phyloP scores from a whole-genome alignment of 2,797 vertebrate genomes.

The Falco biarmicus region DNA sequence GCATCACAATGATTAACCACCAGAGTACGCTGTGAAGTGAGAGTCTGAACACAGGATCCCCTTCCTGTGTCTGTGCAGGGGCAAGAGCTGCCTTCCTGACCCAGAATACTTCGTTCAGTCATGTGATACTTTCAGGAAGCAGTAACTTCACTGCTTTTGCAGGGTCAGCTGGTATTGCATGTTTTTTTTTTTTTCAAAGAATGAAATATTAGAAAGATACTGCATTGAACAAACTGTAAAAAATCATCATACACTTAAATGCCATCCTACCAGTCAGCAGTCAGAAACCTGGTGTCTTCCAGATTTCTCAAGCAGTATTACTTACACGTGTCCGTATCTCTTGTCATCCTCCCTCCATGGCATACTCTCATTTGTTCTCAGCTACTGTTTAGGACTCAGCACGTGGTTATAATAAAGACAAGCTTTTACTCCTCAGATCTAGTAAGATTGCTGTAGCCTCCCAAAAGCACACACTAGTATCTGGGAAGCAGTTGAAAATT shows the following conservation, averaged over 20 bases:
- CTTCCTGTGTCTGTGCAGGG: not conserved
- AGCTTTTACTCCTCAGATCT: not conserved
- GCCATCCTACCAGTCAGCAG: not conserved
- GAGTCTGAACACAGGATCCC: not conserved
- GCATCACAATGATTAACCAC: not conserved
- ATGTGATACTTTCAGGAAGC: not conserved
- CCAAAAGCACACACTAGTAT: not conserved
- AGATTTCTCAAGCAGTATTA: not conserved
- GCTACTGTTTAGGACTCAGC: not conserved
- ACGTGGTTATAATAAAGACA: not conserved
- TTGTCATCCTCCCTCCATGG: not conserved
- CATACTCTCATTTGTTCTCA: not conserved
- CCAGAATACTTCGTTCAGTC: not conserved
- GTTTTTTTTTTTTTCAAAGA: not conserved
- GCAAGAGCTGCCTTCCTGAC: not conserved
- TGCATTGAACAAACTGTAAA: not conserved
- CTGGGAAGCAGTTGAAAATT: not conserved
- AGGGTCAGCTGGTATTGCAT: not conserved
- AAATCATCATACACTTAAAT: not conserved
- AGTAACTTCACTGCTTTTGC: not conserved
- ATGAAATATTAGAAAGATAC: not conserved
- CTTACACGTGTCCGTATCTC: accelerated
- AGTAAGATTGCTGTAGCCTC: not conserved
- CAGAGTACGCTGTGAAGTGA: not conserved
- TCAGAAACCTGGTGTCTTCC: not conserved